Conservation (phyloP, 2,797 vertebrate species). For the Pangasius krempfi region DNA sequence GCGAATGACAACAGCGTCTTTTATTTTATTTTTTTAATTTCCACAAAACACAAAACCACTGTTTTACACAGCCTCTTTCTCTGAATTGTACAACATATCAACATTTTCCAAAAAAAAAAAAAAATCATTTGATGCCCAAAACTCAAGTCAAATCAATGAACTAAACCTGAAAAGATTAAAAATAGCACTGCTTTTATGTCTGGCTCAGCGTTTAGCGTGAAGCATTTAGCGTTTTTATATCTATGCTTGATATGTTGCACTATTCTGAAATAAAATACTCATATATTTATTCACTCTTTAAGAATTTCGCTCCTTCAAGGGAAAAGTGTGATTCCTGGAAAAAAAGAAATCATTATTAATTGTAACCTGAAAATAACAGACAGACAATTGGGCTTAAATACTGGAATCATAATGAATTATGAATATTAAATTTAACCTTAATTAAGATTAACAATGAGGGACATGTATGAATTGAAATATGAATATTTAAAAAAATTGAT, state of each 20-base stretch:
- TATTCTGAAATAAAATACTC: constrained; percentile 59
- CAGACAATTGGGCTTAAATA: neutral
- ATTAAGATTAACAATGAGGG: neutral
- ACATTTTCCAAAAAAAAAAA: neutral
- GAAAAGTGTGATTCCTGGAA: neutral
- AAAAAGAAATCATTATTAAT: neutral
- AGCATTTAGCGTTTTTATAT: constrained; percentile 16
- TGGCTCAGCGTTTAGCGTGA: neutral
- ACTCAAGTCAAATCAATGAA: neutral
- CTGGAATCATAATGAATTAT: neutral
- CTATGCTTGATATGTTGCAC: constrained; percentile 67
- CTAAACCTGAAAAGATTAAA: neutral
- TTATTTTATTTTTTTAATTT: neutral
- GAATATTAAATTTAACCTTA: neutral
- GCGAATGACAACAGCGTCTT: neutral
- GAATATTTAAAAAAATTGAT: neutral
- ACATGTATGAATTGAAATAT: neutral
- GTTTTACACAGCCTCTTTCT: neutral
- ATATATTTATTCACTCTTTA: neutral
- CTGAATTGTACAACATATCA: constrained; percentile 10
- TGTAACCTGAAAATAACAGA: neutral
- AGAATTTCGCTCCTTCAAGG: neutral
- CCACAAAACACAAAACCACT: neutral
- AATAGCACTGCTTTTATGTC: neutral
- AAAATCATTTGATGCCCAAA: neutral